phyloP scores from a whole-genome alignment of 23 tunicate species.

The Styela plicata region DNA sequence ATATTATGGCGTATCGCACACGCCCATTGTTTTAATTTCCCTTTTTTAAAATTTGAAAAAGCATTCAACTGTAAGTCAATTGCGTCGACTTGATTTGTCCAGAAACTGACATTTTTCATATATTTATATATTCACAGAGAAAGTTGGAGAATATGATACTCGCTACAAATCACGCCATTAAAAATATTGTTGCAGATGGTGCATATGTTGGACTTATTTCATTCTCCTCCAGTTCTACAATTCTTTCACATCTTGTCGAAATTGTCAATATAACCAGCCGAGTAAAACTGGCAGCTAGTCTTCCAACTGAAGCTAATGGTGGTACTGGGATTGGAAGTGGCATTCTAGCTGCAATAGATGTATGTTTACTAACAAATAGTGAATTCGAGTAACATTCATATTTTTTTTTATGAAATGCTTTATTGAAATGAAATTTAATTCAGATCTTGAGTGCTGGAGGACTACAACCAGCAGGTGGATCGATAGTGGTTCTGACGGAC shows the following conservation, averaged over 20 bases:
- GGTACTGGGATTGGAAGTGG: slow-evolving; percentile 56
- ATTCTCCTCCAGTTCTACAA: slow-evolving; percentile 7
- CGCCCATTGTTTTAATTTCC: too few relatives aligned
- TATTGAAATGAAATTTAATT: background rate
- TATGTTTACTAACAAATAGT: background rate
- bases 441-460: slow-evolving; percentile 19
- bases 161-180: slow-evolving; percentile 23
- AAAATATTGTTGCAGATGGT: slow-evolving; percentile 23
- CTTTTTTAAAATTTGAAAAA: too few relatives aligned
- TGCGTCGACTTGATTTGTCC: too few relatives aligned
- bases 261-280: slow-evolving; percentile 9
- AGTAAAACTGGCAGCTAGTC: background rate
- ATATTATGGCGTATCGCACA: too few relatives aligned
- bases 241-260: background rate
- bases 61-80: too few relatives aligned
- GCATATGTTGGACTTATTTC: slow-evolving; percentile 33
- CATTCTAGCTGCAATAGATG: slow-evolving; percentile 21
- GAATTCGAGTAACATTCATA: background rate
- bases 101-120: too few relatives aligned
- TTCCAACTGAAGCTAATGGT: slow-evolving; percentile 28
- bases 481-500: slow-evolving; percentile 43
- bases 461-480: slow-evolving; percentile 36
- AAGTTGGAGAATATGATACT: too few relatives aligned
- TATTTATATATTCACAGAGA: too few relatives aligned
- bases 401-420: background rate